Percentiles rank a stretch among this genome's conserved stretches.
Evolutionary conservation across 92 coral and sea anemone species (phyloP).

Genomic region (Zoanthus gigantus): DNA sequence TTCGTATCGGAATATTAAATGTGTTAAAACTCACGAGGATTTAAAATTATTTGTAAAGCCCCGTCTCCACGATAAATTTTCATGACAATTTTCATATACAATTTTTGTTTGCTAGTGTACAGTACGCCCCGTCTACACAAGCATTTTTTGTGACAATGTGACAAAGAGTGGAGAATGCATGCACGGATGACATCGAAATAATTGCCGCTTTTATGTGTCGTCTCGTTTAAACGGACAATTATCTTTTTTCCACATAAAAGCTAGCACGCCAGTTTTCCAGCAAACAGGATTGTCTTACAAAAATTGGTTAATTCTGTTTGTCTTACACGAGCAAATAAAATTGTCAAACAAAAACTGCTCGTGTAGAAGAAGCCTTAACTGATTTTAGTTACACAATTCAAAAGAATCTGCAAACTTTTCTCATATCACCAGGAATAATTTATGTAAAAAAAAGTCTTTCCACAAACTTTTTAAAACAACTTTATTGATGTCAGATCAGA

Average conservation of each 20-base stretch:
- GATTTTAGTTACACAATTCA: neutral
- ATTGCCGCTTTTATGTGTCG: too few species aligned
- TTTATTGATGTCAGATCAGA: too few species aligned
- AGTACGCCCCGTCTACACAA: neutral
- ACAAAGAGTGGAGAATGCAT: neutral
- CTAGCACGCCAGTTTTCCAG: too few species aligned
- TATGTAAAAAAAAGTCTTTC: neutral
- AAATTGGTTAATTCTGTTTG: too few species aligned
- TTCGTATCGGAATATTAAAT: too few species aligned
- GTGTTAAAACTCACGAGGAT: too few species aligned
- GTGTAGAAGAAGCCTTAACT: neutral
- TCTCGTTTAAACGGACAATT: neutral
- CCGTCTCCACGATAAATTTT: too few species aligned
- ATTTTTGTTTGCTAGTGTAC: neutral
- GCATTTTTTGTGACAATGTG: neutral
- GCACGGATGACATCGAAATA: neutral
- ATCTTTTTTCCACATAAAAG: neutral
- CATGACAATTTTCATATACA: too few species aligned
- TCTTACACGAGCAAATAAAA: too few species aligned
- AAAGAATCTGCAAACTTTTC: neutral
- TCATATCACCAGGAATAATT: neutral
- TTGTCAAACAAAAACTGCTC: too few species aligned
- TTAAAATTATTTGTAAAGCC: too few species aligned
- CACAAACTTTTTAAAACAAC: neutral
- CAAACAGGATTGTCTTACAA: too few species aligned